Base-by-base conservation (phyloP, 2,113 vertebrate genomes). In the Neotoma lepida region DNA sequence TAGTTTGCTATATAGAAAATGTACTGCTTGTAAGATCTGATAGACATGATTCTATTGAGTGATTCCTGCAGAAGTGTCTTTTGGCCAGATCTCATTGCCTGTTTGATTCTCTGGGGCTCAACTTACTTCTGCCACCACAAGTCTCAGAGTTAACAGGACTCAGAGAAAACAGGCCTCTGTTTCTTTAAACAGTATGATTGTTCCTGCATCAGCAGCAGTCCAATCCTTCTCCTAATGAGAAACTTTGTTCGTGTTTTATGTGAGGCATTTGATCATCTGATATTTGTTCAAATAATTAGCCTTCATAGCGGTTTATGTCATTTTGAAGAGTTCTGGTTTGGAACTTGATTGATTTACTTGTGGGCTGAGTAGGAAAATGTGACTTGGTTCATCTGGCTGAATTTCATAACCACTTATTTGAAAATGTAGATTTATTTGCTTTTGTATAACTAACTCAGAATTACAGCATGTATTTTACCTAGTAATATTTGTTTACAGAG, bases 401-500 rank as follows among this genome's bases (percentile, higher is more conserved):
- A 80, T 61, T 95, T 96, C 70, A 90, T 51, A 74, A 81, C 14
- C 90, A 46, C 15, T 86, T 89, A 74, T 56, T 91, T 96, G 76
- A 14, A 91, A 94, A 91, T 88, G 28, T 77, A 90, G 14, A 2
- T 87, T 87, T 74, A 35, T 61, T 78, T 88, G 39, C 68, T 93
- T 89, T 94, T 49, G 74, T 86, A 28, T 28, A 49, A 39, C 93
- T 89, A 80, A 30, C 90, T 95, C 28, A 87, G 49, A 94, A 85
- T 63, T 91, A 94, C 86, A 86, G 77, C 71, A 24, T 81, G 1
- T 84, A 39, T 87, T 89, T 81, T 93, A 8, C 78, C 73, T 77
- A 90, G 17, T 64, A 93, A 74, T 39, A 87, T 85, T 90, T 93
- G 89, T 84, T 93, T 96, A 44, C 46, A 96, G 22, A 80, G 12